Evolutionary conservation across 2,888 invertebrate genomes (phyloP).

Genomic region (Cremastobaeus sp.): DNA sequence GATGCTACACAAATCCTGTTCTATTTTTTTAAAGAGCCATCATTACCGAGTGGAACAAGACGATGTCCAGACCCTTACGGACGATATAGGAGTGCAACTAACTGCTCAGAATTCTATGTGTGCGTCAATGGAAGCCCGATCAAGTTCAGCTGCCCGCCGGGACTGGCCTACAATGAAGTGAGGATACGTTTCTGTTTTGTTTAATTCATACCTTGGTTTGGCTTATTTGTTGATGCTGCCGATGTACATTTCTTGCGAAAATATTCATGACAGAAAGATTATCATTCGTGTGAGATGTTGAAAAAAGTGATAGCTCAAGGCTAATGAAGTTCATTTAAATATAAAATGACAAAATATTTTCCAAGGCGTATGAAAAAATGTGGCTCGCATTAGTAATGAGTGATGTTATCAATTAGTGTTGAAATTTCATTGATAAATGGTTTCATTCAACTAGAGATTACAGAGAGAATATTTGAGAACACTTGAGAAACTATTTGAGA

Average conservation of each 20-base stretch:
- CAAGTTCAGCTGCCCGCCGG: slow-evolving; percentile 83
- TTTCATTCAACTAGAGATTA: slow-evolving; percentile 8
- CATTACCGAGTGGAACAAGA: slow-evolving; percentile 69
- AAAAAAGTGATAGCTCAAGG: slow-evolving; percentile 45
- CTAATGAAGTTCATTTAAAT: slow-evolving; percentile 39
- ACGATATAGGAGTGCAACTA: slow-evolving; percentile 81
- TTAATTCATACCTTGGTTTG: slow-evolving; percentile 50
- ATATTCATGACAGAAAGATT: slow-evolving; percentile 50
- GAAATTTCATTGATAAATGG: slow-evolving; percentile 30
- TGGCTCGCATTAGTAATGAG: slow-evolving; percentile 21
- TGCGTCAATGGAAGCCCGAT: slow-evolving; percentile 82
- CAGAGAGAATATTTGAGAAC: neutral
- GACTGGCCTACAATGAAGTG: slow-evolving; percentile 82
- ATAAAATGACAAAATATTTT: slow-evolving; percentile 28
- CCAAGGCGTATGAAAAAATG: slow-evolving; percentile 25
- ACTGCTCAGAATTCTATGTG: slow-evolving; percentile 84
- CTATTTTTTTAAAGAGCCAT: slow-evolving; percentile 67
- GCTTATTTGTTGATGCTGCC: slow-evolving; percentile 46
- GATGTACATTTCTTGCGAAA: slow-evolving; percentile 40
- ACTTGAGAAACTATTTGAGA: neutral
- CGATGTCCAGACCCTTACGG: slow-evolving; percentile 82
- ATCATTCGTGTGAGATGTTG: slow-evolving; percentile 43
- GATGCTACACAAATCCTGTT: slow-evolving; percentile 20
- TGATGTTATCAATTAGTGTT: slow-evolving; percentile 29
- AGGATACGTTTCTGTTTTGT: slow-evolving; percentile 65